phyloP scores from a whole-genome alignment of 2,113 vertebrate genomes.

The Phoenicopterus ruber region DNA sequence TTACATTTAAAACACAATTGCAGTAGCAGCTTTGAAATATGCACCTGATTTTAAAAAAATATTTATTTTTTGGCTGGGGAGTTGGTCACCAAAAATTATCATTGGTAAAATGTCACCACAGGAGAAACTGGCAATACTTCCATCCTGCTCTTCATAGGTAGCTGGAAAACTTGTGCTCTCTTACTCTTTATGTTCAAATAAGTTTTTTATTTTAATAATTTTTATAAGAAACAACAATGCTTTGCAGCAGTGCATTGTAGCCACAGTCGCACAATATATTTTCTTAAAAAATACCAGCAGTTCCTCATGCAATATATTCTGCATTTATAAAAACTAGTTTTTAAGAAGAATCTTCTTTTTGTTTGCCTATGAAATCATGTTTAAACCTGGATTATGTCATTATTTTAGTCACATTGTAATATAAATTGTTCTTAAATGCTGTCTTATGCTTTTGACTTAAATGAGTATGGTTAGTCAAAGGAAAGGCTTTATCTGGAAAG shows the following conservation, averaged over 20 bases:
- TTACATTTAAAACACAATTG: conserved; percentile 72
- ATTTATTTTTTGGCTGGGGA: conserved; percentile 79
- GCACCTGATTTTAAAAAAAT: conserved; percentile 68
- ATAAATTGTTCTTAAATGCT: conserved; percentile 73
- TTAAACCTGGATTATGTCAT: conserved; percentile 73
- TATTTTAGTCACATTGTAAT: conserved; percentile 73
- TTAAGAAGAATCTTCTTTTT: conserved; percentile 74
- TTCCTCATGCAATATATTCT: conserved; percentile 86
- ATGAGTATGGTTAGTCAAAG: conserved; percentile 68
- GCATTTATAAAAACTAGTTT: conserved; percentile 92
- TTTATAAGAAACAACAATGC: conserved; percentile 72
- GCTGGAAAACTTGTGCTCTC: conserved; percentile 66
- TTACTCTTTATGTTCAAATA: conserved; percentile 61
- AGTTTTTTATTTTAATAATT: conserved; percentile 72
- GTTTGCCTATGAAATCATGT: conserved; percentile 81
- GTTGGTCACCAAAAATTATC: conserved; percentile 71
- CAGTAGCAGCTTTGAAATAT: conserved; percentile 75
- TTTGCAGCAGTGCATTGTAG: conserved; percentile 83
- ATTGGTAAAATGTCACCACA: conserved; percentile 68
- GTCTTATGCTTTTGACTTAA: conserved; percentile 72
- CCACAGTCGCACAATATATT: conserved; percentile 88
- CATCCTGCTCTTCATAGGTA: conserved; percentile 63
- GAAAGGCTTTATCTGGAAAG: conserved; percentile 71
- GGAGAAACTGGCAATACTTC: conserved; percentile 69
- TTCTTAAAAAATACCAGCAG: conserved; percentile 87